Conservation (phyloP, 2,888 invertebrate species). For the Amblyjoppa proteus region DNA sequence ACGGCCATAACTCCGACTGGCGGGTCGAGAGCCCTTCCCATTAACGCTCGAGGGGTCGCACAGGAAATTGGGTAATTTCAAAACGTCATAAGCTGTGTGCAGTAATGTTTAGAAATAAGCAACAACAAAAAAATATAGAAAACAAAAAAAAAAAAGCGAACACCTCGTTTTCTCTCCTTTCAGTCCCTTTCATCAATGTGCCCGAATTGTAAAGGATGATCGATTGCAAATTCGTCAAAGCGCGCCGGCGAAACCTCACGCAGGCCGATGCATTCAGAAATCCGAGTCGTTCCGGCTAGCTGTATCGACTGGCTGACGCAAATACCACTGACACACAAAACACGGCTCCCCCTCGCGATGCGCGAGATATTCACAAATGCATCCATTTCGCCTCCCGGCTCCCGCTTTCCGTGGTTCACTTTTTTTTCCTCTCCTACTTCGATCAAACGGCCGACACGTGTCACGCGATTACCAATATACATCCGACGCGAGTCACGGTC, state of each 20-base stretch:
- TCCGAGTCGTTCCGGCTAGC: slow-evolving; percentile 2
- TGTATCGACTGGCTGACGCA: neutral
- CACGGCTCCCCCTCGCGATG: neutral
- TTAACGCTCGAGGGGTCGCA: neutral
- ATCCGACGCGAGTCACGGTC: neutral
- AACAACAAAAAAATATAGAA: neutral
- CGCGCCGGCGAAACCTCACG: neutral
- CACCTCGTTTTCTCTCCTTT: slow-evolving; percentile 1
- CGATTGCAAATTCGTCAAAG: slow-evolving; percentile 50
- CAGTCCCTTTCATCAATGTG: slow-evolving; percentile 23
- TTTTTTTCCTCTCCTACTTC: slow-evolving; percentile 12
- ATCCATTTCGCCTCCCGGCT: slow-evolving; percentile 5
- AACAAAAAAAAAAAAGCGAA: neutral
- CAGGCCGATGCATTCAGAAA: slow-evolving; percentile 25
- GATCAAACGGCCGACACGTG: slow-evolving; percentile 5
- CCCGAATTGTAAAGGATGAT: slow-evolving; percentile 39
- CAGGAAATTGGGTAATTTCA: slow-evolving; percentile 15
- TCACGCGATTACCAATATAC: slow-evolving; percentile 21
- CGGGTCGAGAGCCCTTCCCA: neutral
- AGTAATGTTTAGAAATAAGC: neutral
- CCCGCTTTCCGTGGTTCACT: neutral
- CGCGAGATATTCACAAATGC: slow-evolving; percentile 10
- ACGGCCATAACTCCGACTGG: neutral
- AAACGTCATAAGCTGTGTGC: slow-evolving; percentile 4
- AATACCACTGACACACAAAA: neutral